Evolutionary conservation across 2,888 invertebrate genomes (phyloP), one percentile per base, ranked within the genome.

Genomic region (Xiphydria camelus): DNA sequence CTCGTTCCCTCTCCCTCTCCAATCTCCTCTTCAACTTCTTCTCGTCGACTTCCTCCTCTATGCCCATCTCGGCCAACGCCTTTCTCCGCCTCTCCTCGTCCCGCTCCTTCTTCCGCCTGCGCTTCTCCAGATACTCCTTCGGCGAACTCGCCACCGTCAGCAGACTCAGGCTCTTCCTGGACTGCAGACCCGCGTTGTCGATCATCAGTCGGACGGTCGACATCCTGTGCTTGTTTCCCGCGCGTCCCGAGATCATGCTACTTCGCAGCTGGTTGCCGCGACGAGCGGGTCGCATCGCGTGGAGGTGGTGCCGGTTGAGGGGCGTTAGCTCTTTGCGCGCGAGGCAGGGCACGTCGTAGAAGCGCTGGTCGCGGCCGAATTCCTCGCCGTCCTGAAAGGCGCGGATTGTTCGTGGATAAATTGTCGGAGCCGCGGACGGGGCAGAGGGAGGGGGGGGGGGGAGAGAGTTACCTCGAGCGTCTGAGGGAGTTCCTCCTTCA

Each of bases 401-500:
- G n/a, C n/a, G n/a, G 9, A n/a, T 34, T 6, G 7, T 10, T 6
- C 5, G 17, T 34, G n/a, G 19, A 18, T 18, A 18, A 34, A 19
- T 19, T 17, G 9, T 12, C 9, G n/a, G n/a, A n/a, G n/a, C n/a
- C n/a, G n/a, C n/a, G n/a, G n/a, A n/a, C n/a, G n/a, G n/a, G n/a
- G n/a, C n/a, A n/a, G 33, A 2, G 14, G n/a, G 20, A 7, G 14
- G 18, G n/a, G n/a, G n/a, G n/a, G n/a, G 22, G 22, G 9, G 15
- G 20, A n/a, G 7, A 15, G 3, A 45, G 29, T 42, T 32, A 57
- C 57, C 29, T 44, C 83, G 6, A 91, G 74, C 0, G 89, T 89
- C 71, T 91, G 90, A 0, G 91, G 91, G 73, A 91, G 79, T 61
- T 89, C 88, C 35, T 87, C 86, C 65, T 87, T 87, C 66, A 90